These are phyloP conservation scores for Origma solitaria DNA, from an alignment of 2,113 vertebrate species.

Conservation along the genomic window DNA sequence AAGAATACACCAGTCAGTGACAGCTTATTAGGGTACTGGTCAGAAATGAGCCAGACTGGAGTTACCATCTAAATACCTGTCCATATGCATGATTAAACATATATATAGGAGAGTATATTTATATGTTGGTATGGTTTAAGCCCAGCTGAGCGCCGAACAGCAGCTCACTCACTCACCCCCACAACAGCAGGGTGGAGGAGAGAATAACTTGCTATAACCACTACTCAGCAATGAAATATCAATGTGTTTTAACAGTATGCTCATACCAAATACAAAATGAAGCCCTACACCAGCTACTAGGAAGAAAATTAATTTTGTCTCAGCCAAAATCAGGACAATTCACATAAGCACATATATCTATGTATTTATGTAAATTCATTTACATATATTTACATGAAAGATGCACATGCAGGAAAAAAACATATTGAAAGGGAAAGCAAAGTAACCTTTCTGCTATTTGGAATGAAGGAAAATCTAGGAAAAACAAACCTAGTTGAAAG, in stretches of 20 bases:
- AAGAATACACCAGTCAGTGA: neutral
- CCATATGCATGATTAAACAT: neutral
- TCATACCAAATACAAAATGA: neutral
- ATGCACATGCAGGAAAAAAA: neutral
- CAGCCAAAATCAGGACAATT: neutral
- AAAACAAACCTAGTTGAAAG: neutral
- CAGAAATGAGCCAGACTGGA: neutral
- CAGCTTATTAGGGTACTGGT: neutral
- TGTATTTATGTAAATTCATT: neutral
- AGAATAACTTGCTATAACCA: neutral
- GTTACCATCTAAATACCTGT: neutral
- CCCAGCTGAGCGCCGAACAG: neutral
- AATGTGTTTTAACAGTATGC: neutral
- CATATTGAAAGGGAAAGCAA: neutral
- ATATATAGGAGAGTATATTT: neutral
- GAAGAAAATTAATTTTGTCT: neutral
- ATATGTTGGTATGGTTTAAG: neutral
- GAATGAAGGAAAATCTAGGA: neutral
- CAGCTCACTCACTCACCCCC: fast-evolving
- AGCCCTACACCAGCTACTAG: neutral
- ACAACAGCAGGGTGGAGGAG: neutral
- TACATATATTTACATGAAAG: neutral
- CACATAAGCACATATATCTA: neutral
- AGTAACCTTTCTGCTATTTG: neutral
- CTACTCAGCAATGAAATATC: neutral